These are phyloP conservation scores for Macaria notata DNA, from an alignment of 2,888 invertebrate species.

Conservation along the genomic window DNA sequence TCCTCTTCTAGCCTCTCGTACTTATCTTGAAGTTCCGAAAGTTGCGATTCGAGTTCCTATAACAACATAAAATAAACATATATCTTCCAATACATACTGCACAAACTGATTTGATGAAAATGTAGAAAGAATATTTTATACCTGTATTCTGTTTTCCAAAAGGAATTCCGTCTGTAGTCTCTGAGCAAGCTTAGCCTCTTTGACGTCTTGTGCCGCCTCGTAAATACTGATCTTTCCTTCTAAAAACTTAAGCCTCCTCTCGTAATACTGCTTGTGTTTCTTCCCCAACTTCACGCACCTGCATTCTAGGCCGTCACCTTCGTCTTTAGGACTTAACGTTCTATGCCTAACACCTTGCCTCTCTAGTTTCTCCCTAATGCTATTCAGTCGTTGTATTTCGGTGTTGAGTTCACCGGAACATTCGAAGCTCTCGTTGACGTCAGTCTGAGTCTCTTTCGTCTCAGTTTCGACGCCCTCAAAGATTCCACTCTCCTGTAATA, in stretches of 20 bases:
- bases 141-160: slow-evolving; percentile 76
- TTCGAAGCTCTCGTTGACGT: slow-evolving; percentile 79
- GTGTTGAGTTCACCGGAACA: slow-evolving; percentile 80
- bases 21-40: slow-evolving; percentile 83
- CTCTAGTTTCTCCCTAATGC: slow-evolving; percentile 84
- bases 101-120: too few species aligned
- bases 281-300: slow-evolving; percentile 79
- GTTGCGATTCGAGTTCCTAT: slow-evolving; percentile 77
- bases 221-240: slow-evolving; percentile 85
- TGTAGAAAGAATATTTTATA: slow-evolving; percentile 23
- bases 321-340: slow-evolving; percentile 67
- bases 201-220: slow-evolving; percentile 85
- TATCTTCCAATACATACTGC: too few species aligned
- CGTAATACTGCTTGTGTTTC: slow-evolving; percentile 85
- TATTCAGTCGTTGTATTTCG: slow-evolving; percentile 84
- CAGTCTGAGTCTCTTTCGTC: slow-evolving; percentile 79
- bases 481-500: slow-evolving; percentile 88
- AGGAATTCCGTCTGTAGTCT: slow-evolving; percentile 84
- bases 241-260: slow-evolving; percentile 84
- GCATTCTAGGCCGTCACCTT: slow-evolving; percentile 72
- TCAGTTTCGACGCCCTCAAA: slow-evolving; percentile 84
- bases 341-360: slow-evolving; percentile 80
- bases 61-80: too few species aligned
- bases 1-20: slow-evolving; percentile 86
- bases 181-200: slow-evolving; percentile 83